Evolutionary conservation across 2,113 vertebrate species (phyloP).

Genomic region (Pelusios castaneus): DNA sequence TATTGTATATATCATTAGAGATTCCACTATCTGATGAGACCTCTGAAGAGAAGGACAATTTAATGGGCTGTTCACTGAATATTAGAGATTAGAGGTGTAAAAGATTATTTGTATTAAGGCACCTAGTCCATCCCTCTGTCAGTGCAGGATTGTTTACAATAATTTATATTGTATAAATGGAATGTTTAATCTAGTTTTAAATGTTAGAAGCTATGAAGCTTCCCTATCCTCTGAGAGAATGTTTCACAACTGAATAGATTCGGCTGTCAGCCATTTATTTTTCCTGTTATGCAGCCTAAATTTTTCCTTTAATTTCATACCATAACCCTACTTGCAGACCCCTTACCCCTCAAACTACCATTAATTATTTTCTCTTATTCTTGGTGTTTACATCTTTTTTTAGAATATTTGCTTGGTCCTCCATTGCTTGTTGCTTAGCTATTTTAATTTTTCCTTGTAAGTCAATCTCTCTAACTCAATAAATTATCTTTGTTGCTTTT

Average conservation of each 20-base stretch:
- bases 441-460: neutral
- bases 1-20: neutral
- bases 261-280: neutral
- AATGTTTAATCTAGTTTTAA: neutral
- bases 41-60: neutral
- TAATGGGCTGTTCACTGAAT: neutral
- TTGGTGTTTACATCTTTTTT: neutral
- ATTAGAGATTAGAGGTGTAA: neutral
- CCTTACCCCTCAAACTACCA: neutral
- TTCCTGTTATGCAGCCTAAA: neutral
- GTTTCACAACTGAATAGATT: neutral
- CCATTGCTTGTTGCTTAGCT: neutral
- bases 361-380: neutral
- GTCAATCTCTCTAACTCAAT: neutral
- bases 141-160: neutral
- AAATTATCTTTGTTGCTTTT: neutral
- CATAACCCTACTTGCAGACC: neutral
- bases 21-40: neutral
- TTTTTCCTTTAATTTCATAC: neutral
- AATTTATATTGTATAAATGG: neutral
- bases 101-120: neutral
- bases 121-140: neutral
- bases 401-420: neutral
- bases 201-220: neutral
- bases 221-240: neutral